Percentiles rank a stretch among this genome's conserved stretches.
These are phyloP conservation scores for Cheilosia urbana DNA, from an alignment of 2,888 invertebrate genomes.

Conservation along the genomic window DNA sequence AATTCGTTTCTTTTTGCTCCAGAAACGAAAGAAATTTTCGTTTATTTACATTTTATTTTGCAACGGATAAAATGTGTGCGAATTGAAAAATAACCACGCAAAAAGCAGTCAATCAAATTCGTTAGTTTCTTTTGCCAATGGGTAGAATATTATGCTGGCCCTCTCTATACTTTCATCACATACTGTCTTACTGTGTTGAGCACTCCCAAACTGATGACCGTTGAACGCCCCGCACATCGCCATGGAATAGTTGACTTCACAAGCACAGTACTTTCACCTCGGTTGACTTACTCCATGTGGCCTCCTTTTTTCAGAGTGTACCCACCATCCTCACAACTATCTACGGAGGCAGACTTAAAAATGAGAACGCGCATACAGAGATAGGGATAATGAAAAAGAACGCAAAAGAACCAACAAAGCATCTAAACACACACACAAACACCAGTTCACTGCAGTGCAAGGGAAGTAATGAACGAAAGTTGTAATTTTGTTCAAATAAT, in stretches of 20 bases:
- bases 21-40: no score
- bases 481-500: conserved; percentile 73
- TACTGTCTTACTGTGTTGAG: neutral
- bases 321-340: neutral
- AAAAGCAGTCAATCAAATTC: no score
- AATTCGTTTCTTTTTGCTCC: no score
- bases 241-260: conserved; percentile 28
- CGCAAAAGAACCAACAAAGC: conserved; percentile 29
- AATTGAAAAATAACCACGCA: no score
- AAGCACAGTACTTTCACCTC: conserved; percentile 54
- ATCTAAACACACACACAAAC: neutral
- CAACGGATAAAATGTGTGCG: no score
- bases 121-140: no score
- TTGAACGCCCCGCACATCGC: neutral
- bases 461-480: conserved; percentile 68
- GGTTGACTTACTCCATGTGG: conserved; percentile 40
- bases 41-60: no score
- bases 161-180: neutral
- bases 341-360: conserved; percentile 26
- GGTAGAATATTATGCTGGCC: no score
- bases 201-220: conserved; percentile 15
- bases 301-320: conserved; percentile 6
- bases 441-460: neutral
- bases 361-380: neutral
- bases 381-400: conserved; percentile 8